These are phyloP conservation scores for Numenius arquata DNA, from an alignment of 2,113 vertebrate genomes.

Conservation along the genomic window DNA sequence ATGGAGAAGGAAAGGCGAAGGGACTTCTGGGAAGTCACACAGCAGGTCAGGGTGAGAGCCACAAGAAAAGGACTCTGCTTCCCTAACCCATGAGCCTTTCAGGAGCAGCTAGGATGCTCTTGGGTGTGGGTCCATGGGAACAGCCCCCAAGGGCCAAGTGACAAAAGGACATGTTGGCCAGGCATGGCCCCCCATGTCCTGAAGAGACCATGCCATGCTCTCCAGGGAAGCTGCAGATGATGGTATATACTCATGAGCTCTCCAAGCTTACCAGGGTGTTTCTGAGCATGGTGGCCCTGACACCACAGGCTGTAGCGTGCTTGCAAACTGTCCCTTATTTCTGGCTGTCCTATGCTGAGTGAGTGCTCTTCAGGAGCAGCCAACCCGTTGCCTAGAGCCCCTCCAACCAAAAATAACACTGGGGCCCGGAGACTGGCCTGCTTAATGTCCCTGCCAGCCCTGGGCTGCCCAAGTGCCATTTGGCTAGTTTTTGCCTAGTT, in stretches of 20 bases:
- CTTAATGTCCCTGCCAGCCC: background rate
- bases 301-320: background rate
- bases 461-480: background rate
- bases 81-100: background rate
- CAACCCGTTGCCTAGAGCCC: background rate
- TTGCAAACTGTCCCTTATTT: background rate
- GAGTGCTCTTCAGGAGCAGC: background rate
- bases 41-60: background rate
- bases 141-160: background rate
- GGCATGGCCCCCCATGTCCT: fast-evolving
- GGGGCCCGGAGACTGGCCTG: background rate
- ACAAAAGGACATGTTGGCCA: background rate
- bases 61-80: background rate
- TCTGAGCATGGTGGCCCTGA: background rate
- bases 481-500: background rate
- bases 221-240: background rate
- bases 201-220: background rate
- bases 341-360: background rate
- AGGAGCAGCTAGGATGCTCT: background rate
- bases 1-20: background rate
- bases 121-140: background rate
- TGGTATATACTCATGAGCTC: background rate
- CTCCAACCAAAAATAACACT: background rate
- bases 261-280: background rate
- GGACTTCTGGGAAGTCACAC: background rate